These are phyloP conservation scores for Schizopygopsis malacanthus DNA, from an alignment of 2,797 vertebrate genomes.

Conservation along the genomic window DNA sequence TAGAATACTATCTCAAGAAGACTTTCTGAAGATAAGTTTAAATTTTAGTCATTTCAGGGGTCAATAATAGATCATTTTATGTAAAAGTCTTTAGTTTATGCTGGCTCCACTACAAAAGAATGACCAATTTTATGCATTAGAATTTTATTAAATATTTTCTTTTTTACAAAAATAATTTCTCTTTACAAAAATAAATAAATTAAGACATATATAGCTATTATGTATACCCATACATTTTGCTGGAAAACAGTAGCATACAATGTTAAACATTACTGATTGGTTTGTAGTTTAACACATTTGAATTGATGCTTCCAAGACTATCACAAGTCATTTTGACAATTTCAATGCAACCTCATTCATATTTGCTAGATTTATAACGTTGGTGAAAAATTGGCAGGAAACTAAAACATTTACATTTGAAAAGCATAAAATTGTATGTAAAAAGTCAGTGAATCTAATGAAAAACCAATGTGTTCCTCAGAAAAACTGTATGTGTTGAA, in stretches of 20 bases:
- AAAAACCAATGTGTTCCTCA: slow-evolving; percentile 61
- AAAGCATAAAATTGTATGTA: background rate
- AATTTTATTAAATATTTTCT: background rate
- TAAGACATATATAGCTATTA: background rate
- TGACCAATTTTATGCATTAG: background rate
- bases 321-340: background rate
- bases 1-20: background rate
- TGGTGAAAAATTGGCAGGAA: background rate
- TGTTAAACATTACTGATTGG: background rate
- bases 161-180: background rate
- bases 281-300: background rate
- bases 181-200: background rate
- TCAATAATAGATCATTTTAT: background rate
- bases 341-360: background rate
- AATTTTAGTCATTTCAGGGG: background rate
- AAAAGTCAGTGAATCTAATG: background rate
- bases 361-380: background rate
- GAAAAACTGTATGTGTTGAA: slow-evolving; percentile 88
- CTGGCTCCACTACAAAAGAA: background rate
- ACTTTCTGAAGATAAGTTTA: background rate
- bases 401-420: background rate
- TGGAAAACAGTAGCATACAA: background rate
- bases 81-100: background rate
- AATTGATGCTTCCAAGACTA: background rate
- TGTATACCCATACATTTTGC: background rate